Conservation (phyloP, 2,113 vertebrate species). For the Microcebus murinus region DNA sequence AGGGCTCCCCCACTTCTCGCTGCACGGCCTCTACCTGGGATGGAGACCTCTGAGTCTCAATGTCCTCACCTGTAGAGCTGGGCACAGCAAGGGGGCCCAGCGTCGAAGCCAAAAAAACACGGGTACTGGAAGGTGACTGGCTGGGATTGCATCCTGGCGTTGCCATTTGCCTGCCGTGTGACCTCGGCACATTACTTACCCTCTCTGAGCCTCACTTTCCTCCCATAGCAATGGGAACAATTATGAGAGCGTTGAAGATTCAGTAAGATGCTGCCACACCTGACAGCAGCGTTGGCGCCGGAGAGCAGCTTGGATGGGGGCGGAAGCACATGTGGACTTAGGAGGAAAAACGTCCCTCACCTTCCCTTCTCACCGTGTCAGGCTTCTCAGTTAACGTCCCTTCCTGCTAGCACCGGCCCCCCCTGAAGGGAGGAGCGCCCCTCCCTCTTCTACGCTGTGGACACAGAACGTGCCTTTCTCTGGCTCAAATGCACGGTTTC, state of each 20-base stretch:
- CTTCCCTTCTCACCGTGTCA: too few relatives aligned
- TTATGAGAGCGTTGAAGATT: background rate
- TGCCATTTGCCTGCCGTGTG: background rate
- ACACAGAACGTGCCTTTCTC: background rate
- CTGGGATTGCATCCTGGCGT: background rate
- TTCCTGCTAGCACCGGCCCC: background rate
- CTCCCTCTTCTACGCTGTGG: background rate
- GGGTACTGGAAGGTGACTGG: rapidly evolving
- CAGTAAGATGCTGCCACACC: rapidly evolving
- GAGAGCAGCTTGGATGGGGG: rapidly evolving
- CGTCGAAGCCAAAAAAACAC: background rate
- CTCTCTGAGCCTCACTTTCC: background rate
- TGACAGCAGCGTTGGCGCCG: rapidly evolving
- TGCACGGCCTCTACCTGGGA: background rate
- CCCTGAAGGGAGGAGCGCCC: rapidly evolving
- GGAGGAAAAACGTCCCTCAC: rapidly evolving
- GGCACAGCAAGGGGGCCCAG: background rate
- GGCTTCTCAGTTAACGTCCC: background rate
- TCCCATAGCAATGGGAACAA: rapidly evolving
- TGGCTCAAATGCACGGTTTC: background rate
- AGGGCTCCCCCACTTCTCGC: rapidly evolving
- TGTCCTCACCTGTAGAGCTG: background rate
- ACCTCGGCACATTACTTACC: background rate
- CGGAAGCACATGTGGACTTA: rapidly evolving
- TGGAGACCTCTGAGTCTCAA: background rate